Conservation (phyloP, 35 echinoderm and acorn worm species). For the Hemicentrotus pulcherrimus region DNA sequence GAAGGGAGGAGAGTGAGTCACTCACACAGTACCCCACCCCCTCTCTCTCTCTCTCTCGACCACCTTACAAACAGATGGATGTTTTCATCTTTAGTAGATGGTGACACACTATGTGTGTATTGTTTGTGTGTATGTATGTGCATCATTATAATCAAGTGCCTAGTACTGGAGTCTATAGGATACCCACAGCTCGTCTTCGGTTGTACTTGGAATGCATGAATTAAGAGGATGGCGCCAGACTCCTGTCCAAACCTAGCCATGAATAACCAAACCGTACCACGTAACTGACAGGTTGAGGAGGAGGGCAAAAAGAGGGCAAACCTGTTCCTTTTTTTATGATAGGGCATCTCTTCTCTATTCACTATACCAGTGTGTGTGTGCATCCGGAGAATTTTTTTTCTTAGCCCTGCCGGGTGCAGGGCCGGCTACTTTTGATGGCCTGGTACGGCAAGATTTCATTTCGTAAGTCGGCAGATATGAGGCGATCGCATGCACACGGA, state of each 20-base stretch:
- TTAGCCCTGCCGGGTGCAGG: conserved; percentile 26
- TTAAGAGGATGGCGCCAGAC: conserved; percentile 28
- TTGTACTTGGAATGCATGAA: not conserved
- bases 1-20: not conserved
- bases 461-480: conserved; percentile 47
- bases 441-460: conserved; percentile 30
- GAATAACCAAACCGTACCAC: not conserved
- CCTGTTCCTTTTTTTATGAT: conserved; percentile 9
- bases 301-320: not conserved
- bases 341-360: not conserved
- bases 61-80: conserved; percentile 13
- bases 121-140: conserved; percentile 22
- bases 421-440: conserved; percentile 18
- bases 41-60: conserved; percentile 6
- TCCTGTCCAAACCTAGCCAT: not conserved
- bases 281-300: conserved; percentile 15
- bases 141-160: conserved; percentile 29
- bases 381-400: conserved; percentile 27
- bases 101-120: conserved; percentile 1
- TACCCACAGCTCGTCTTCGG: not conserved
- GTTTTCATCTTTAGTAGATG: not conserved
- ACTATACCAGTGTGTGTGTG: not conserved
- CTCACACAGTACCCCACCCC: not conserved
- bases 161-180: not conserved
- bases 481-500: conserved; percentile 44